Conservation (phyloP, 2,113 vertebrate species). For the Pseudorhombus dupliciocellatus region DNA sequence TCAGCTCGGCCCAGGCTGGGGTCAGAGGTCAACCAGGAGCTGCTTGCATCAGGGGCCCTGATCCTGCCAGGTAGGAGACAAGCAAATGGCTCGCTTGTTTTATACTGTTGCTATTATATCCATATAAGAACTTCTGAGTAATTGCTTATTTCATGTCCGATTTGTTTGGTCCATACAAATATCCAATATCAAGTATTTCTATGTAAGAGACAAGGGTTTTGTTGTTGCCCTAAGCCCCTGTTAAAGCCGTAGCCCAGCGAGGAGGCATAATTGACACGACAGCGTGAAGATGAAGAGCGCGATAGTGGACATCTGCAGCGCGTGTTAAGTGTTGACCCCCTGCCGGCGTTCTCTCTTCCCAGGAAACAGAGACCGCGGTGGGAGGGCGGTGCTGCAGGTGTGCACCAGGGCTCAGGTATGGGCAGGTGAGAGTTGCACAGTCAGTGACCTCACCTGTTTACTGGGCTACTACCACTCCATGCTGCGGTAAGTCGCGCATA, state of each 20-base stretch:
- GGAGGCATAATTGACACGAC: neutral
- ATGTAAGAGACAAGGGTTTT: neutral
- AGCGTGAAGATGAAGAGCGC: neutral
- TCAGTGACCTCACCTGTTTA: constrained; percentile 77
- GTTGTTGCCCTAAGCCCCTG: neutral
- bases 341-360: constrained; percentile 38
- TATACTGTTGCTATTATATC: neutral
- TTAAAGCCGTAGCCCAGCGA: neutral
- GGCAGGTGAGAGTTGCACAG: constrained; percentile 70
- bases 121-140: no score
- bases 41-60: constrained; percentile 81
- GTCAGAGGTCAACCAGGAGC: constrained; percentile 78
- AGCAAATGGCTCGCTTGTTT: neutral
- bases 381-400: constrained; percentile 84
- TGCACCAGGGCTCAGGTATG: constrained; percentile 78
- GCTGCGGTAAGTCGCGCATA: constrained; percentile 76
- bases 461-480: constrained; percentile 82
- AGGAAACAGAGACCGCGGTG: constrained; percentile 85
- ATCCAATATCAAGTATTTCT: neutral
- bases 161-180: constrained; percentile 1
- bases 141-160: neutral
- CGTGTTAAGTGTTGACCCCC: constrained; percentile 18
- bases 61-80: constrained; percentile 79
- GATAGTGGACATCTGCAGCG: neutral
- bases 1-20: constrained; percentile 61